A percentile compares a stretch with the other conserved stretches of the same genome.
These are phyloP conservation scores for Patella vulgata DNA, from an alignment of 1,140 invertebrate genomes.

Conservation along the genomic window DNA sequence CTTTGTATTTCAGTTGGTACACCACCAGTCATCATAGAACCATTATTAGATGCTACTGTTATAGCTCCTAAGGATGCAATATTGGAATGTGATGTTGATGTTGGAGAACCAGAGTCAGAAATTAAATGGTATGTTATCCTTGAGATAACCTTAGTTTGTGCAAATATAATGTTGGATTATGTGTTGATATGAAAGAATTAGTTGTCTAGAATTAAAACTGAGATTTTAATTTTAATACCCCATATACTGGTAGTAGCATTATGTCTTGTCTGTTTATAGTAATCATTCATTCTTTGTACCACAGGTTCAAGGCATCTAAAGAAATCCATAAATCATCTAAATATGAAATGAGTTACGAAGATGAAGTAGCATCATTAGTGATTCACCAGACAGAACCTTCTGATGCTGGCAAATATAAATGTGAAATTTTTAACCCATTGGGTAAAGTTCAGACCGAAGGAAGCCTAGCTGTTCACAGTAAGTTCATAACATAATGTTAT, in stretches of 20 bases:
- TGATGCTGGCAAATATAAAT: constrained; percentile 62
- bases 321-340: constrained; percentile 60
- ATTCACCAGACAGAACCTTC: constrained; percentile 58
- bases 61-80: constrained; percentile 58
- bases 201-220: not conserved
- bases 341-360: constrained; percentile 63
- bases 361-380: constrained; percentile 58
- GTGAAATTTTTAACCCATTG: constrained; percentile 57
- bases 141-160: not conserved
- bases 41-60: constrained; percentile 53
- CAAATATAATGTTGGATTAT: not conserved
- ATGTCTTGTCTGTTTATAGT: too few species aligned
- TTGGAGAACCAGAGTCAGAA: constrained; percentile 62
- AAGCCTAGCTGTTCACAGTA: constrained; percentile 61
- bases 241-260: too few species aligned
- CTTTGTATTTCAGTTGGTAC: constrained; percentile 53
- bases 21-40: constrained; percentile 57
- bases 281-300: not conserved
- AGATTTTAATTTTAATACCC: too few species aligned
- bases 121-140: constrained; percentile 55
- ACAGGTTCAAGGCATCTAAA: constrained; percentile 60
- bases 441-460: constrained; percentile 62
- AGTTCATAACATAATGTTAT: too few species aligned
- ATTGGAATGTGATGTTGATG: constrained; percentile 60
- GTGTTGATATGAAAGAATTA: not conserved